Conservation (phyloP, 2,888 invertebrate genomes). For the Vanessa cardui region DNA sequence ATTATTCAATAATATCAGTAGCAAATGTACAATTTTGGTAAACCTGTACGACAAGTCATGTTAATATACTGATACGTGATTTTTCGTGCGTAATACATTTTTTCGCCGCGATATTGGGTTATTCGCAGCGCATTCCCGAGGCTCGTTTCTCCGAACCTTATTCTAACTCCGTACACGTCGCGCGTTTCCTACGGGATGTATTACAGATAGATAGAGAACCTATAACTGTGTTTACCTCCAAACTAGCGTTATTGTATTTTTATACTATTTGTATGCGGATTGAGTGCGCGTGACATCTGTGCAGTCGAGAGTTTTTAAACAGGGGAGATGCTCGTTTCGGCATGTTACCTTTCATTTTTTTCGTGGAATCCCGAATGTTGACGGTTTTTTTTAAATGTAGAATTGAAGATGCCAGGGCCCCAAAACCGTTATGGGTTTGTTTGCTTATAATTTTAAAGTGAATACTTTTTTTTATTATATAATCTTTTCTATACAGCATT, state of each 20-base stretch:
- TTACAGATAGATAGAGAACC: conserved; percentile 58
- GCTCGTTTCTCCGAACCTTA: conserved; percentile 65
- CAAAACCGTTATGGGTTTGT: conserved; percentile 13
- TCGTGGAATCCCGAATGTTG: conserved; percentile 24
- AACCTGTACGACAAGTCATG: not conserved
- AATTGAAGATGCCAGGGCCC: not conserved
- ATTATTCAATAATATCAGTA: not conserved
- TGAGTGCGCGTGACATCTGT: conserved; percentile 71
- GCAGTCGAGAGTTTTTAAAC: conserved; percentile 71
- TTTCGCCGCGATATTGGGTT: conserved; percentile 45
- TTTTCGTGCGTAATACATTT: conserved; percentile 9
- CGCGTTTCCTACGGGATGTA: conserved; percentile 74
- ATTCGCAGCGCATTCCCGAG: conserved; percentile 67
- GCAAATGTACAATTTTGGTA: not conserved
- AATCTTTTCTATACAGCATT: no score
- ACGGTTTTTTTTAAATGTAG: conserved; percentile 4
- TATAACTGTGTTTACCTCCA: conserved; percentile 63
- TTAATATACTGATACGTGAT: conserved; percentile 6
- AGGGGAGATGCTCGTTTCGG: conserved; percentile 46
- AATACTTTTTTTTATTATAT: not conserved
- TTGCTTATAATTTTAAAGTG: conserved; percentile 1
- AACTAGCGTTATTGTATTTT: conserved; percentile 57
- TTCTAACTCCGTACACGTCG: conserved; percentile 62
- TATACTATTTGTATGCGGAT: conserved; percentile 68
- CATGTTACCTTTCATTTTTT: conserved; percentile 26